Conservation (phyloP, 1,140 invertebrate genomes). For the Zaprionus capensis region DNA sequence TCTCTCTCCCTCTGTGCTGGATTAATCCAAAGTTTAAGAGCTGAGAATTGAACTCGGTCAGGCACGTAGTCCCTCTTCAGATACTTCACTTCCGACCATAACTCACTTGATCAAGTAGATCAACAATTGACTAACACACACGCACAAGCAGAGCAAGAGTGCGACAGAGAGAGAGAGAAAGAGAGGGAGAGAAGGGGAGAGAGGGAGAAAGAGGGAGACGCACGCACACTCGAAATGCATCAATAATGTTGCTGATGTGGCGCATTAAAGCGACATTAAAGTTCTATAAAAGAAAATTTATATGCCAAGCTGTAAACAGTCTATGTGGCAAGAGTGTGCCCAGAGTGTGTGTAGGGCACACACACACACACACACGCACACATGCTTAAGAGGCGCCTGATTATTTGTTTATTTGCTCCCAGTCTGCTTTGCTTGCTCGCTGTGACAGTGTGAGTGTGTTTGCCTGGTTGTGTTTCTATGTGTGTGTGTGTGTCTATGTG, state of each 20-base stretch:
- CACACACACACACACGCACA: conserved; percentile 6
- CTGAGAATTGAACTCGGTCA: neutral
- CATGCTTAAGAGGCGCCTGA: conserved; percentile 41
- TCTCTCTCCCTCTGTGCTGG: neutral
- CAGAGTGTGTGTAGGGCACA: conserved; percentile 16
- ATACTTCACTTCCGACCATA: conserved; percentile 4
- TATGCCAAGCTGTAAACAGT: conserved; percentile 48
- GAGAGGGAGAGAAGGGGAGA: neutral
- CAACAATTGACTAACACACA: conserved; percentile 12
- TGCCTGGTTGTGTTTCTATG: neutral
- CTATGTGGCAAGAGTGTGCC: conserved; percentile 1
- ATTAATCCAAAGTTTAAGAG: neutral
- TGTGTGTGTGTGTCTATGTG: conserved; percentile 2
- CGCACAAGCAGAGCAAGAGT: conserved; percentile 2
- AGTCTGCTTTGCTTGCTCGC: conserved; percentile 4
- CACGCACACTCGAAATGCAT: conserved; percentile 51
- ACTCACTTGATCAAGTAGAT: conserved; percentile 22
- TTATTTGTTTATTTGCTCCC: conserved; percentile 66
- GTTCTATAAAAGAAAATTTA: conserved; percentile 71
- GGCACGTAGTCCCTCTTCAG: conserved; percentile 7
- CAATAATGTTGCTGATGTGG: conserved; percentile 47
- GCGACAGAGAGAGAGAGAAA: neutral
- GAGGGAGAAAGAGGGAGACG: neutral
- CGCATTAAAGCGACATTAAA: conserved; percentile 70
- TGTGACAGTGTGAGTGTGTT: conserved; percentile 4